A percentile compares a stretch with the other conserved stretches of the same genome.
Conservation (phyloP, 1,140 invertebrate species). For the Hyphantria cunea region DNA sequence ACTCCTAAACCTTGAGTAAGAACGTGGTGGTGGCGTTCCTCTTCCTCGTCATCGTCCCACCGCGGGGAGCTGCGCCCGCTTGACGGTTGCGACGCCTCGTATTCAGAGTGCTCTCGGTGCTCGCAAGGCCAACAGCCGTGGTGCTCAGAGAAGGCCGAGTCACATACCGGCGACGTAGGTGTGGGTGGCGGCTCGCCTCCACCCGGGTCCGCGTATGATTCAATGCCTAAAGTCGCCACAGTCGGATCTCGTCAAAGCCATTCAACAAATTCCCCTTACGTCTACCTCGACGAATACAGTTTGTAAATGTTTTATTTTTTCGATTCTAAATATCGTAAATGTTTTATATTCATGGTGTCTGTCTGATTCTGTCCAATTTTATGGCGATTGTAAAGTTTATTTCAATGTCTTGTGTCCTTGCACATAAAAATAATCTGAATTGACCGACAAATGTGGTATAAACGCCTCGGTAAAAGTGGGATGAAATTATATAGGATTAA, state of each 20-base stretch:
- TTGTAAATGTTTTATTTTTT: too few species aligned
- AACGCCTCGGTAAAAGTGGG: too few species aligned
- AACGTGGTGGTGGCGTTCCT: slow-evolving; percentile 62
- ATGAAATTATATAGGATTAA: too few species aligned
- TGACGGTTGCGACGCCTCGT: slow-evolving; percentile 53
- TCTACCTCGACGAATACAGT: slow-evolving; percentile 1
- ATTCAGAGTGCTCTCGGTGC: slow-evolving; percentile 64
- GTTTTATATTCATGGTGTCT: too few species aligned
- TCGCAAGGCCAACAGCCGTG: slow-evolving; percentile 81
- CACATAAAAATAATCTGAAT: slow-evolving; percentile 37
- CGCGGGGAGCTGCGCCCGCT: slow-evolving; percentile 83
- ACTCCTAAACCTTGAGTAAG: slow-evolving; percentile 71
- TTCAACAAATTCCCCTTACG: slow-evolving; percentile 7
- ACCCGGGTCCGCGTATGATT: slow-evolving; percentile 71
- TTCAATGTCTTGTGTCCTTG: slow-evolving; percentile 38
- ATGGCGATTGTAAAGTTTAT: slow-evolving; percentile 47
- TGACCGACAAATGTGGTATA: too few species aligned
- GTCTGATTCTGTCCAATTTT: slow-evolving; percentile 27
- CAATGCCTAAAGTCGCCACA: slow-evolving; percentile 58
- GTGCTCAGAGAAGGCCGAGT: slow-evolving; percentile 81
- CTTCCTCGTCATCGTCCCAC: slow-evolving; percentile 77
- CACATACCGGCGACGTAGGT: slow-evolving; percentile 72
- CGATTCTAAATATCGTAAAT: too few species aligned
- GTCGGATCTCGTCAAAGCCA: slow-evolving; percentile 9
- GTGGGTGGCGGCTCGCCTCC: slow-evolving; percentile 73